Evolutionary conservation across 2,797 vertebrate species (phyloP).

Genomic region (Falco naumanni): DNA sequence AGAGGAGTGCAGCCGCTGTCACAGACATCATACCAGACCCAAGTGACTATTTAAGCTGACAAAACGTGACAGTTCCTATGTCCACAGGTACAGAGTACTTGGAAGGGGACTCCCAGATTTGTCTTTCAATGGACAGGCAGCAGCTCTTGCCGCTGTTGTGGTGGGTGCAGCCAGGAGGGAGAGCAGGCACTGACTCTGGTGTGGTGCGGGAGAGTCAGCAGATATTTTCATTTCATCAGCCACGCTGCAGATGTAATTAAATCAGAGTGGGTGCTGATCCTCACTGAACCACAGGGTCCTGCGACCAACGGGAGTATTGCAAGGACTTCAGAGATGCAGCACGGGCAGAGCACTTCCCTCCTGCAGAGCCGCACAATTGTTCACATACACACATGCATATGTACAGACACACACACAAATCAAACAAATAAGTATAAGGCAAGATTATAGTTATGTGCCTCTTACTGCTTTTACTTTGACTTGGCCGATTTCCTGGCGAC

Average conservation of each 20-base stretch:
- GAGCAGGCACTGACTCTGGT: background rate
- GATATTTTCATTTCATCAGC: background rate
- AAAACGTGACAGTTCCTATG: background rate
- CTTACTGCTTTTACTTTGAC: slow-evolving; percentile 9
- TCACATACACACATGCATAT: background rate
- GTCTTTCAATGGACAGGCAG: background rate
- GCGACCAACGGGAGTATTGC: background rate
- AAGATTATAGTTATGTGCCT: background rate
- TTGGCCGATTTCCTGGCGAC: slow-evolving; percentile 37
- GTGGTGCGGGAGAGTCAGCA: background rate
- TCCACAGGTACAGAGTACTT: background rate
- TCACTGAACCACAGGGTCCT: slow-evolving; percentile 9
- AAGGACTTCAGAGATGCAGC: background rate
- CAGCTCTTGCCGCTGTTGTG: background rate
- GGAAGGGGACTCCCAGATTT: background rate
- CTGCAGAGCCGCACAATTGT: background rate
- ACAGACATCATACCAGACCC: slow-evolving; percentile 12
- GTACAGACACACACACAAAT: fast-evolving
- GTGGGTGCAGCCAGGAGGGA: background rate
- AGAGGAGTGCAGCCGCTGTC: background rate
- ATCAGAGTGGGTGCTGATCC: slow-evolving; percentile 24
- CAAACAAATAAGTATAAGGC: background rate
- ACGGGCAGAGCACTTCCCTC: background rate
- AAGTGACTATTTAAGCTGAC: slow-evolving; percentile 10
- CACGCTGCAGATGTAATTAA: background rate